Percentiles rank a stretch among this genome's conserved stretches.
These are phyloP conservation scores for Zaprionus capensis DNA, from an alignment of 1,140 invertebrate species.

Conservation along the genomic window DNA sequence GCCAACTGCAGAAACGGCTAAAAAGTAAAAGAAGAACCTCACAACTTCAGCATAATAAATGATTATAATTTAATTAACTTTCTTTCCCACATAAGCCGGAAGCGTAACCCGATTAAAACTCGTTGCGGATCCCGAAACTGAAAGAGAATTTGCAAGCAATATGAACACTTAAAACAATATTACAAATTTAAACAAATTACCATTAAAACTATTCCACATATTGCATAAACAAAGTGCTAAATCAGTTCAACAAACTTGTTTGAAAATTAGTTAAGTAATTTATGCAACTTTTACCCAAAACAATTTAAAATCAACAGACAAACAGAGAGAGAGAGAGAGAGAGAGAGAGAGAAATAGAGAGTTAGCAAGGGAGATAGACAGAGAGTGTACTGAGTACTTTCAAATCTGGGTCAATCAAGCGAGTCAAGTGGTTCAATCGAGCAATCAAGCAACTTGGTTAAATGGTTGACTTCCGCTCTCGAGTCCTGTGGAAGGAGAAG, in stretches of 20 bases:
- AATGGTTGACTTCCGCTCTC: constrained; percentile 62
- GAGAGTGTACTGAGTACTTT: background rate
- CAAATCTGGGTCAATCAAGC: constrained; percentile 26
- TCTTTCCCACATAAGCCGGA: background rate
- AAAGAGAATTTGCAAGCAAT: background rate
- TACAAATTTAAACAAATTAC: background rate
- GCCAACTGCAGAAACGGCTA: too few relatives aligned
- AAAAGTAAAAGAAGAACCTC: background rate
- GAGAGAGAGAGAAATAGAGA: background rate
- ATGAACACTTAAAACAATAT: background rate
- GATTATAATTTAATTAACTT: background rate
- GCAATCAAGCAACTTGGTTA: constrained; percentile 51
- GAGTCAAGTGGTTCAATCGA: constrained; percentile 47
- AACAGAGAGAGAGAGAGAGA: background rate
- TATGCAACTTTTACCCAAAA: background rate
- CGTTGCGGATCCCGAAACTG: background rate
- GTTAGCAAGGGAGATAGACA: background rate
- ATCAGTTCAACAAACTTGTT: background rate
- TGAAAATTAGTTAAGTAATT: background rate
- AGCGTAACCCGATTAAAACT: background rate
- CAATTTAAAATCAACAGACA: background rate
- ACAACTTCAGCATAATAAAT: background rate
- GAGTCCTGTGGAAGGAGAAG: background rate
- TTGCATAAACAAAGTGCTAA: background rate
- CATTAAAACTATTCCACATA: background rate